Evolutionary conservation across 2,797 vertebrate species (phyloP).

Genomic region (Zalophus californianus): DNA sequence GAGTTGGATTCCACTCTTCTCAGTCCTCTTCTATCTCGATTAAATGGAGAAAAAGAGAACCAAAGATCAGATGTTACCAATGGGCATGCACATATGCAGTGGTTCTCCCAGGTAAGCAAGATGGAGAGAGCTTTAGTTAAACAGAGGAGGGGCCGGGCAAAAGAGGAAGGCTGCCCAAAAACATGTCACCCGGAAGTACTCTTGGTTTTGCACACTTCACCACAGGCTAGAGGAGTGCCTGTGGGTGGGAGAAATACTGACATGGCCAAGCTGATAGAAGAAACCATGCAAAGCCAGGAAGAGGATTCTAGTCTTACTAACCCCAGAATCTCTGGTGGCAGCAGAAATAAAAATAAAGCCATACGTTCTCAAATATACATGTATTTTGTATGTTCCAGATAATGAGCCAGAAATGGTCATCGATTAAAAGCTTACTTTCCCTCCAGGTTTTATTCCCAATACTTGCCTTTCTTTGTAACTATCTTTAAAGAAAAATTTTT

Average conservation of each 20-base stretch:
- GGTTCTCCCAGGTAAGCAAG: background rate
- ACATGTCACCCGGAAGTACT: background rate
- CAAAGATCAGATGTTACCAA: background rate
- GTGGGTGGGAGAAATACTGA: background rate
- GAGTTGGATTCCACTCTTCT: background rate
- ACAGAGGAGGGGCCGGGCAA: background rate
- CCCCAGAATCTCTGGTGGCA: background rate
- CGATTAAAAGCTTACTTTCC: background rate
- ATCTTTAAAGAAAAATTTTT: slow-evolving; percentile 37
- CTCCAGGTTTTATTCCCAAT: background rate
- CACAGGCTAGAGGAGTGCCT: background rate
- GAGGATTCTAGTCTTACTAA: background rate
- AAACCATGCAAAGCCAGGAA: background rate
- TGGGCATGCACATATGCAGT: background rate
- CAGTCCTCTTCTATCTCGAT: background rate
- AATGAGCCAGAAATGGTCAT: background rate
- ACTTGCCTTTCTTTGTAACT: background rate
- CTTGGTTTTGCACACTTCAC: background rate
- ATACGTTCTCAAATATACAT: background rate
- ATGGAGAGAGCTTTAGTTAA: background rate
- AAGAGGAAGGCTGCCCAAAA: background rate
- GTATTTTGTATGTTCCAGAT: background rate
- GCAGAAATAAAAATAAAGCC: slow-evolving; percentile 22
- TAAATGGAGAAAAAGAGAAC: background rate
- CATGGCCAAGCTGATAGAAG: background rate